Evolutionary conservation across 2,797 vertebrate species (phyloP), one percentile per base, ranked within the genome.

Genomic region (Coracias cyanogaster): DNA sequence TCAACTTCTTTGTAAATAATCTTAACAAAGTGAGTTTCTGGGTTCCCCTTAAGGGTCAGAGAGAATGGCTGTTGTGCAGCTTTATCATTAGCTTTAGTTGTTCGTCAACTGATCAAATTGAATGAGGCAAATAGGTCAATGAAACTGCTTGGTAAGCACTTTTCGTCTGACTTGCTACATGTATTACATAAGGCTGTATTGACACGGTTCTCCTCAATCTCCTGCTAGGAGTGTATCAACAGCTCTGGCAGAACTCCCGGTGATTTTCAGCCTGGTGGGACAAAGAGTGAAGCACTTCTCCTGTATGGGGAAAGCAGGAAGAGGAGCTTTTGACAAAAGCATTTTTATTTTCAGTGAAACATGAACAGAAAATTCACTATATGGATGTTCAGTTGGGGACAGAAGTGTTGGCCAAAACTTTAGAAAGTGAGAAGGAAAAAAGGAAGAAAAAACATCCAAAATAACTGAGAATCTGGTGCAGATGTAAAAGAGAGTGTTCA

Each of bases 371-470:
- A 77, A 67, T 21, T 33, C 15, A 61, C 55, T 31, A 9, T 28
- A 4, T 28, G 62, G 15, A 28, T 77, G 7, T 9, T 52, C 29
- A 82, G 29, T 66, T 45, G 35, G 61, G 24, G 4, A 6, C 17
- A 60, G 26, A 70, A 48, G 52, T 62, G 66, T 5, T 80, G 20
- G 5, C 4, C 26, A 79, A 87, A 87, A 52, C 2, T 37, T 37
- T 37, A 24, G 14, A 5, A 41, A 35, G 2, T 4, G 4, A 7
- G 21, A 52, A n/a, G 3, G 9, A 54, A 58, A n/a, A 51, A 51
- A 25, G 6, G 20, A 13, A 16, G 21, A 6, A 2, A 5, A 4
- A 10, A 0, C 7, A 24, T 33, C 11, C 18, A 31, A 45, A 65
- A 1, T 35, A 60, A 13, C 16, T 2, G 8, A 51, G 46, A 41